Evolutionary conservation across 2,888 invertebrate species (phyloP).

Genomic region (Ectobius pallidus): DNA sequence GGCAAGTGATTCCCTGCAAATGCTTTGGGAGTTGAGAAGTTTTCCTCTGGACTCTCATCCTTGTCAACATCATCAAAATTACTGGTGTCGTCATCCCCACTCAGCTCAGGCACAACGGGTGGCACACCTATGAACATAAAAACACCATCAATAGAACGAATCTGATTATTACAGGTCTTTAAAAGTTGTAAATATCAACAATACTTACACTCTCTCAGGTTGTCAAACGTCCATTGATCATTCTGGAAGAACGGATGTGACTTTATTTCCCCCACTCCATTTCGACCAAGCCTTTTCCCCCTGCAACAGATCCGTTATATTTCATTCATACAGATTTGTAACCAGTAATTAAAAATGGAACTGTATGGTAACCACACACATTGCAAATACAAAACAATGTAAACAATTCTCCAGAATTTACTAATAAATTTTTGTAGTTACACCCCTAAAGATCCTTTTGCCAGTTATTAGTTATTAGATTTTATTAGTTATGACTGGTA

Average conservation of each 20-base stretch:
- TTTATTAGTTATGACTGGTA: no score
- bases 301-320: no score
- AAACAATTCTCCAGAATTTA: no score
- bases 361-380: neutral
- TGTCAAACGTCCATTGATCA: constrained; percentile 98
- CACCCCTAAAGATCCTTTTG: no score
- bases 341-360: neutral
- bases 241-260: constrained; percentile 94
- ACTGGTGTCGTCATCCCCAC: constrained; percentile 96
- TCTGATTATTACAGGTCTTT: no score
- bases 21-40: constrained; percentile 95
- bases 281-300: constrained; percentile 84
- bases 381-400: neutral
- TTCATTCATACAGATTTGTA: no score
- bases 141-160: neutral
- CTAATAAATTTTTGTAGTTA: no score
- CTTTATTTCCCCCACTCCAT: constrained; percentile 94
- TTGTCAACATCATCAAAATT: constrained; percentile 98
- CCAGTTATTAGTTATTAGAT: no score
- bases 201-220: constrained; percentile 79
- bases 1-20: constrained; percentile 99
- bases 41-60: constrained; percentile 90
- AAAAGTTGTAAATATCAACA: no score
- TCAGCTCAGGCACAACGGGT: constrained; percentile 95
- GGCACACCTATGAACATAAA: constrained; percentile 73